Evolutionary conservation across 2,888 invertebrate species (phyloP).

Genomic region (Rhopalosiphum nymphaeae): DNA sequence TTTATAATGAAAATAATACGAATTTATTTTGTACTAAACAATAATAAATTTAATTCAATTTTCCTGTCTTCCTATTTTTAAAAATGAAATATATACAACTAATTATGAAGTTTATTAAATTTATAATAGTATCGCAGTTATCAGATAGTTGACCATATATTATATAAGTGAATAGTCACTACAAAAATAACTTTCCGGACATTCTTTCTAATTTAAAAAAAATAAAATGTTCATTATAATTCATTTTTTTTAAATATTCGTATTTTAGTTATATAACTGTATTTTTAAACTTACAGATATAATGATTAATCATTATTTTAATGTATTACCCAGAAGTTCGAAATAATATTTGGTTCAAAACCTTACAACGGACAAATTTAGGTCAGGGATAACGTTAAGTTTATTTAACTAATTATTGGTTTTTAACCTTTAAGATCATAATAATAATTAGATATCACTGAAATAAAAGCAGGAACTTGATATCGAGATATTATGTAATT

Average conservation of each 20-base stretch:
- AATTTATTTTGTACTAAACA: no score
- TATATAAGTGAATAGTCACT: no score
- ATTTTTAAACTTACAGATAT: not conserved
- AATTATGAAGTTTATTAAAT: no score
- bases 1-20: no score
- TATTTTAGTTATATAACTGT: not conserved
- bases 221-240: no score
- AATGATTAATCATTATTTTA: not conserved
- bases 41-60: no score
- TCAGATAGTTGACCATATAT: no score
- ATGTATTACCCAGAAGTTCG: not conserved
- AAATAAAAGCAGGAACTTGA: conserved; percentile 38
- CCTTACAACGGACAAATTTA: not conserved
- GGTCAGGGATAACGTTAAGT: conserved; percentile 29
- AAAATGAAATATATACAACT: no score
- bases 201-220: no score
- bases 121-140: no score
- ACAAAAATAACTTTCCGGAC: no score
- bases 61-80: no score
- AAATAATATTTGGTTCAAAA: conserved; percentile 18
- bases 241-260: not conserved
- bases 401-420: conserved; percentile 40
- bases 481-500: not conserved
- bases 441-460: not conserved
- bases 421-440: conserved; percentile 41